Percentiles rank a stretch among this genome's conserved stretches.
These are phyloP conservation scores for Wasmannia auropunctata DNA, from an alignment of 1,140 invertebrate genomes.

Conservation along the genomic window DNA sequence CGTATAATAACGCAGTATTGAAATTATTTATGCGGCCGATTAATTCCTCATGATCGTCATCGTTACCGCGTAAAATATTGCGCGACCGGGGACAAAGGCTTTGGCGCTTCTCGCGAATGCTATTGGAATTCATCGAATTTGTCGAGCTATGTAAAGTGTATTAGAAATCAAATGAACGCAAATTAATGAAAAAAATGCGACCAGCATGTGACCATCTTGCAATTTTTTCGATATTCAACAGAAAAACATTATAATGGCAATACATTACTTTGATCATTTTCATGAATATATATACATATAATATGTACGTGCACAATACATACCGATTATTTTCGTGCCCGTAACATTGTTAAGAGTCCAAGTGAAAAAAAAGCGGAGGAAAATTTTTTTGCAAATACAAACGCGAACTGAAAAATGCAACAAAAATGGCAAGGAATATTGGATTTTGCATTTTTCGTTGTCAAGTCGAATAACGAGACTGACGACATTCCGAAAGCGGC, in stretches of 20 bases:
- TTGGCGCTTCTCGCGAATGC: background rate
- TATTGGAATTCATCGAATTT: background rate
- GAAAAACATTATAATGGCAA: background rate
- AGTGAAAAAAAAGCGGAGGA: background rate
- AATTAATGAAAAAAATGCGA: conserved; percentile 8
- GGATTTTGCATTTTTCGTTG: conserved; percentile 28
- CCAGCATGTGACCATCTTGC: background rate
- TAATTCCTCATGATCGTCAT: conserved; percentile 45
- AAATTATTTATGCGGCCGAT: conserved; percentile 49
- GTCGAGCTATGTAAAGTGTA: conserved; percentile 1
- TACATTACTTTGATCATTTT: background rate
- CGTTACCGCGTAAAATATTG: conserved; percentile 31
- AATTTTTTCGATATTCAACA: background rate
- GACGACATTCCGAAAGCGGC: background rate
- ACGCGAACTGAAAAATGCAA: background rate
- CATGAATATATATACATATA: background rate
- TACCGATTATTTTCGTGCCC: background rate
- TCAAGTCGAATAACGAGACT: background rate
- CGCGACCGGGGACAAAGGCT: background rate
- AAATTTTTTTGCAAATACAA: background rate
- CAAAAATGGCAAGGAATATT: conserved; percentile 1
- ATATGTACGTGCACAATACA: background rate
- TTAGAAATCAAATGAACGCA: conserved; percentile 12
- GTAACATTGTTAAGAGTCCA: background rate
- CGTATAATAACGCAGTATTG: conserved; percentile 41